These are phyloP conservation scores for Sarcophaga carnaria DNA, from an alignment of 2,888 invertebrate species.

Conservation along the genomic window DNA sequence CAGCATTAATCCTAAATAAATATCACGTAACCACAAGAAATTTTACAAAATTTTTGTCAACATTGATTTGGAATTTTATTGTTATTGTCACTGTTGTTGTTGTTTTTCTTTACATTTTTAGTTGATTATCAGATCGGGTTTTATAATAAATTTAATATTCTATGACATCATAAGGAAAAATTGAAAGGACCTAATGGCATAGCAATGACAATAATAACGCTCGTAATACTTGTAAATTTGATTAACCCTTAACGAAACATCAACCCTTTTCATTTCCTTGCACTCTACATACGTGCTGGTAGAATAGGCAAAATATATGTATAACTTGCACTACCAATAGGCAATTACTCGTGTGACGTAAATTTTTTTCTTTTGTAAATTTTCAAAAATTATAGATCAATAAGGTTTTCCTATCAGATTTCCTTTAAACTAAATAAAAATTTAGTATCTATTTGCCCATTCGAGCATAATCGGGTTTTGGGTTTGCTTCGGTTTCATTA, in stretches of 20 bases:
- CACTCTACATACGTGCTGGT: not conserved
- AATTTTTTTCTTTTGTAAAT: too few species aligned
- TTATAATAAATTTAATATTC: slow-evolving; percentile 38
- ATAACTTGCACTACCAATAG: too few species aligned
- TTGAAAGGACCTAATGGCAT: not conserved
- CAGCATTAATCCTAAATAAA: slow-evolving; percentile 65
- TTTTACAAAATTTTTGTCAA: slow-evolving; percentile 62
- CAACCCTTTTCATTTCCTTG: slow-evolving; percentile 27
- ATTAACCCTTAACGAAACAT: slow-evolving; percentile 53
- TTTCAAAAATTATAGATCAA: too few species aligned
- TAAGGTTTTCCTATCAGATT: too few species aligned
- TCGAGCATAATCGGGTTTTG: too few species aligned
- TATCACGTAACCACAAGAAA: slow-evolving; percentile 63
- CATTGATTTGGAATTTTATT: slow-evolving; percentile 77
- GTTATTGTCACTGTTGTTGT: not conserved
- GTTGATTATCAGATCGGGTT: slow-evolving; percentile 20
- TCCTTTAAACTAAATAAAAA: too few species aligned
- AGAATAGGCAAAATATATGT: not conserved
- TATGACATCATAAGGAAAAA: slow-evolving; percentile 62
- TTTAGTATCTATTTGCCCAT: too few species aligned
- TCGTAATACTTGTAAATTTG: slow-evolving; percentile 26
- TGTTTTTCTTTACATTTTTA: not conserved
- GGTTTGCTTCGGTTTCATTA: too few species aligned
- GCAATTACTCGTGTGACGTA: too few species aligned
- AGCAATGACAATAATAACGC: slow-evolving; percentile 24